phyloP scores from a whole-genome alignment of 2,888 invertebrate genomes.

The Phalera bucephala region DNA sequence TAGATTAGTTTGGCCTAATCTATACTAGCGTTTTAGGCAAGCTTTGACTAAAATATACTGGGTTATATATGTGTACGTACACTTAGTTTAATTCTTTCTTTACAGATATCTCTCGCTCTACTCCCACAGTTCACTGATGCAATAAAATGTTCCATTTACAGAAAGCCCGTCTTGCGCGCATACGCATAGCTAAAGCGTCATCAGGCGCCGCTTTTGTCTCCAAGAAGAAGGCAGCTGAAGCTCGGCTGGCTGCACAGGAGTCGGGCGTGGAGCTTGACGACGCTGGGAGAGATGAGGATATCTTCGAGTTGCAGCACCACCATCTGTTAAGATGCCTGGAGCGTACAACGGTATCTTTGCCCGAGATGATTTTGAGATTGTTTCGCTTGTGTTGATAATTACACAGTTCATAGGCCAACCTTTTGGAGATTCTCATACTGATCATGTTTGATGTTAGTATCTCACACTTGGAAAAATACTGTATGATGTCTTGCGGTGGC shows the following conservation, averaged over 20 bases:
- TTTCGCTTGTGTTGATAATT: background rate
- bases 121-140: too few relatives aligned
- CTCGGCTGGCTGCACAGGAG: constrained; percentile 95
- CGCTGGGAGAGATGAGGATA: constrained; percentile 95
- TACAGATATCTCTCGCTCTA: too few relatives aligned
- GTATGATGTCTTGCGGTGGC: too few relatives aligned
- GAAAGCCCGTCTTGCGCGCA: constrained; percentile 99
- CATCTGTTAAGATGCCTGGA: constrained; percentile 98
- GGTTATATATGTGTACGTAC: too few relatives aligned
- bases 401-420: too few relatives aligned
- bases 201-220: constrained; percentile 99
- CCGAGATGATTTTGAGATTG: background rate
- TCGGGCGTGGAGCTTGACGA: constrained; percentile 96
- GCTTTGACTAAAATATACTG: too few relatives aligned
- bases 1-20: too few relatives aligned
- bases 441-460: too few relatives aligned
- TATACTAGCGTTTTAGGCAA: too few relatives aligned
- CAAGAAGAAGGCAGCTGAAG: constrained; percentile 99
- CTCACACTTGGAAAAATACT: too few relatives aligned
- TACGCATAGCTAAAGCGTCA: constrained; percentile 99
- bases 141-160: constrained; percentile 86
- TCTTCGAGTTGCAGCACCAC: constrained; percentile 99
- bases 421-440: too few relatives aligned
- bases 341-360: constrained; percentile 92
- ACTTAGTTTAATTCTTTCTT: too few relatives aligned